Percentiles rank a stretch among this genome's conserved stretches.
phyloP scores from a whole-genome alignment of 2,888 invertebrate species.

The Zygothrica quintamaculata region DNA sequence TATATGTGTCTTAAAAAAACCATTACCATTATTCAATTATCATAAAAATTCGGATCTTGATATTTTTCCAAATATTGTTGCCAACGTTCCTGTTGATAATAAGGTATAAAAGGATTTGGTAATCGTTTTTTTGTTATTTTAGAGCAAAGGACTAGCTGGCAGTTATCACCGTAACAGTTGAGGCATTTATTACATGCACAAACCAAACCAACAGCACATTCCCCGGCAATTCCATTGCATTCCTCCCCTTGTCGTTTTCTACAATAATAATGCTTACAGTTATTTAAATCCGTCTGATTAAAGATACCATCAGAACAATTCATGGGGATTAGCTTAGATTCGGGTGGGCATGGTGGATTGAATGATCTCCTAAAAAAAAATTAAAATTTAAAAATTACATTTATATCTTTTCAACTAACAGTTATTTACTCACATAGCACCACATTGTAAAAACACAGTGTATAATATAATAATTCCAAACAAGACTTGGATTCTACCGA shows the following conservation, averaged over 20 bases:
- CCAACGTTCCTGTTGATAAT: conserved; percentile 16
- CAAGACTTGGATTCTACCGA: conserved; percentile 31
- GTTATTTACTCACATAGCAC: conserved; percentile 30
- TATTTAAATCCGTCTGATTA: too few relatives aligned
- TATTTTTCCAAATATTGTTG: conserved; percentile 11
- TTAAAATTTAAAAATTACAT: background rate
- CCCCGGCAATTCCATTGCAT: too few relatives aligned
- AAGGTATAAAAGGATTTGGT: conserved; percentile 23
- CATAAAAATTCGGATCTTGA: conserved; percentile 26
- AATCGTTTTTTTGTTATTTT: conserved; percentile 15
- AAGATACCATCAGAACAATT: too few relatives aligned
- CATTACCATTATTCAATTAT: conserved; percentile 4
- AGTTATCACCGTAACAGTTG: too few relatives aligned
- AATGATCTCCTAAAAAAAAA: too few relatives aligned
- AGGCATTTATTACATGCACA: too few relatives aligned
- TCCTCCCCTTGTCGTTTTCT: too few relatives aligned
- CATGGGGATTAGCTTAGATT: too few relatives aligned
- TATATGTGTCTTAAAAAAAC: background rate
- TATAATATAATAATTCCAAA: conserved; percentile 25
- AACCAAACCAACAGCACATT: too few relatives aligned
- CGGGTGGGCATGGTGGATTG: too few relatives aligned
- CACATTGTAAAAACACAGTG: conserved; percentile 32
- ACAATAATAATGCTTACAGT: too few relatives aligned
- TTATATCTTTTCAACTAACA: background rate
- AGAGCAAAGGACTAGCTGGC: background rate